Percentiles rank a stretch among this genome's conserved stretches.
Conservation (phyloP, 2,888 invertebrate species). For the Heliothis peltigera region DNA sequence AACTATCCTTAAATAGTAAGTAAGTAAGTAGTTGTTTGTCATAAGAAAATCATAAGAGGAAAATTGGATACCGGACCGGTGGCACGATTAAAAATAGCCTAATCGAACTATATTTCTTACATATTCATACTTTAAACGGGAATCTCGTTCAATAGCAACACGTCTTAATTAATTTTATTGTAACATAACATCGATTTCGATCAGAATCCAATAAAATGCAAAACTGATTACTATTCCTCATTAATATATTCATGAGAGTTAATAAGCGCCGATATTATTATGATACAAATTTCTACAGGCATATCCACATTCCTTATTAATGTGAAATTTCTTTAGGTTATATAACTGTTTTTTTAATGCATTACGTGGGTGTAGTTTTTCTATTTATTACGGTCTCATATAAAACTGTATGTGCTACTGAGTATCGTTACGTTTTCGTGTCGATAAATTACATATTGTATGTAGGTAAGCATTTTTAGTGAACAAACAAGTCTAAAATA, state of each 20-base stretch:
- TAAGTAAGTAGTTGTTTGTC: background rate
- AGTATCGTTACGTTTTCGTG: no score
- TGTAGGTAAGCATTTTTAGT: no score
- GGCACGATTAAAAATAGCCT: conserved; percentile 29
- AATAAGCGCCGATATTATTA: conserved; percentile 40
- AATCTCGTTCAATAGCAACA: conserved; percentile 32
- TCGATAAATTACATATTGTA: no score
- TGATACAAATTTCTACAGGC: conserved; percentile 52
- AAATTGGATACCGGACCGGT: conserved; percentile 10
- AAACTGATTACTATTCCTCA: conserved; percentile 49
- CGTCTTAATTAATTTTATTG: conserved; percentile 43
- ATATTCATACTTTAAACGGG: conserved; percentile 34
- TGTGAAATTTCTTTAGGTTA: conserved; percentile 55
- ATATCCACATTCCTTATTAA: conserved; percentile 38
- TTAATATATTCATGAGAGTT: conserved; percentile 61
- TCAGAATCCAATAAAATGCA: conserved; percentile 52
- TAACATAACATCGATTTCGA: conserved; percentile 35
- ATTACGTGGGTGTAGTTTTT: conserved; percentile 21
- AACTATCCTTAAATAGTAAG: background rate
- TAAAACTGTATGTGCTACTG: no score
- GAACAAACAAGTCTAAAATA: no score
- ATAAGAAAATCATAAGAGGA: conserved; percentile 3
- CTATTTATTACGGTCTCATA: conserved; percentile 6
- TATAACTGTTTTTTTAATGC: conserved; percentile 40
- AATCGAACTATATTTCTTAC: conserved; percentile 27